Conservation (phyloP, 2,113 vertebrate genomes). For the Eolophus roseicapilla region DNA sequence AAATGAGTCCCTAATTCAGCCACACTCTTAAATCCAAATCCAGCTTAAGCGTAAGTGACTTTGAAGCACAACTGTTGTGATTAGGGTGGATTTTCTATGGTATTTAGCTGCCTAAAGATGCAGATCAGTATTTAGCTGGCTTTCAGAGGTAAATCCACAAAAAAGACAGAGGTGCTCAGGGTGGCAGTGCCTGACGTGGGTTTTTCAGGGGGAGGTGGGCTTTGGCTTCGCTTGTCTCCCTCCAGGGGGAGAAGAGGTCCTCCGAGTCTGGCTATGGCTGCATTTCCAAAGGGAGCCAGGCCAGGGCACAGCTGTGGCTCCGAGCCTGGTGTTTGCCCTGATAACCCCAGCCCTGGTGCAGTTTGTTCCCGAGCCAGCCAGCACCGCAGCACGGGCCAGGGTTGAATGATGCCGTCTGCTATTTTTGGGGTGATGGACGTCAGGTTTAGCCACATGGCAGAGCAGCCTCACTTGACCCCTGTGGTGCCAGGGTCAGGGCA, state of each 20-base stretch:
- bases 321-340: not conserved
- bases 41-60: not conserved
- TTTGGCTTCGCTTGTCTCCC: not conserved
- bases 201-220: not conserved
- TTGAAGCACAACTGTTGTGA: not conserved
- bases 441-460: not conserved
- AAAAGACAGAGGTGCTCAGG: not conserved
- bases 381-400: fast-evolving
- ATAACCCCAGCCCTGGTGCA: not conserved
- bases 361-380: not conserved
- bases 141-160: not conserved
- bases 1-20: not conserved
- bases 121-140: not conserved
- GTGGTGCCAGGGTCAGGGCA: not conserved
- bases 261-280: not conserved
- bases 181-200: not conserved
- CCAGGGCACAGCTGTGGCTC: not conserved
- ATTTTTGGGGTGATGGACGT: not conserved
- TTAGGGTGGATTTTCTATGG: slow-evolving; percentile 20
- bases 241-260: not conserved
- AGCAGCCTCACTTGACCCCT: fast-evolving
- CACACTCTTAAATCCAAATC: slow-evolving; percentile 3
- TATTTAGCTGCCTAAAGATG: slow-evolving; percentile 38
- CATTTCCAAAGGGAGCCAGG: not conserved
- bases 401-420: not conserved